Evolutionary conservation across 2,797 vertebrate genomes (phyloP), one percentile per base, ranked within the genome.

Genomic region (Sebastes cheni): DNA sequence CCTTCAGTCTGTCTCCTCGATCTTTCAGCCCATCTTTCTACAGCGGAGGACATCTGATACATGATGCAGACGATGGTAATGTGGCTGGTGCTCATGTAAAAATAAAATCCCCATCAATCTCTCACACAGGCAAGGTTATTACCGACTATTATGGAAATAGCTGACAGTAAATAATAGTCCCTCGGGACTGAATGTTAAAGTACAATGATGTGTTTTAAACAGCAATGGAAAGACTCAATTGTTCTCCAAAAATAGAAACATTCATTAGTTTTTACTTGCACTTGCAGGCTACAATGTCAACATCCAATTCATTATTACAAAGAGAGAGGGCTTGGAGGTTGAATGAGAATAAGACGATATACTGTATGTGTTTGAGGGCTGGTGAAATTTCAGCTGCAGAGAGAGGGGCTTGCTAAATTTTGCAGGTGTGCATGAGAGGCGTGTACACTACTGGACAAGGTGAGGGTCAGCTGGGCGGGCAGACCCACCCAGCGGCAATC

Each of bases 101-200:
- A 94, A 90, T 92, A 91, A 94, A 93, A 88, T 86, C 75, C 75
- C 77, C 79, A 90, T 93, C 86, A 23, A 62, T 92, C 83, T 81
- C 78, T 73, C 29, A 39, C 73, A 75, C 58, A 58, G 67, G 67
- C 87, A 87, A 85, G 82, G 88, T 87, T 92, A 90, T 92, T 89
- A 89, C 76, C 62, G 74, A 78, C 77, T 83, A 73, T 73, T 79
- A 82, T 87, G 72, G 77, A 91, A 91, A 89, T 83, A 72, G 11
- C 27, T 66, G 79, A 34, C 65, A 65, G 68, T 91, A 85, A 89
- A 91, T 93, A 89, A 90, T 83, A 18, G 62, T 76, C 83, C 52
- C 61, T 76, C 29, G 54, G 50, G 72, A 71, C 55, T 71, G 74
- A 81, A 80, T 74, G 36, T 87, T 76, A 77, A 50, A 90, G 69